These are phyloP conservation scores for Pegoplata infirma DNA, from an alignment of 2,888 invertebrate species.

Conservation along the genomic window DNA sequence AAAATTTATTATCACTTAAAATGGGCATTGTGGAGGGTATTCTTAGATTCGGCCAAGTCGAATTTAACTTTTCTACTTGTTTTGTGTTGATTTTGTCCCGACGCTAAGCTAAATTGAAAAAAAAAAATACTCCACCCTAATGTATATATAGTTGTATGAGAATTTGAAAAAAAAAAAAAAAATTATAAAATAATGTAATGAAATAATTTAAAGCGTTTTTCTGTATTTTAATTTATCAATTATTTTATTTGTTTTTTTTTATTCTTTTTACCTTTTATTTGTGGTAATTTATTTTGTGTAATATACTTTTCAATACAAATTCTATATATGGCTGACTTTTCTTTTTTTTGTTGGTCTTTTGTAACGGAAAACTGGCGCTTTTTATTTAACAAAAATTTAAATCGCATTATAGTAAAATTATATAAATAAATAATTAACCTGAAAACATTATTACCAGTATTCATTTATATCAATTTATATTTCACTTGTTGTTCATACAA, in stretches of 20 bases:
- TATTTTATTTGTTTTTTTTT: conserved; percentile 36
- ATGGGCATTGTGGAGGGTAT: too few relatives aligned
- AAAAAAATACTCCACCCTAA: too few relatives aligned
- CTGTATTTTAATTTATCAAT: conserved; percentile 51
- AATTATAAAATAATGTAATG: conserved; percentile 11
- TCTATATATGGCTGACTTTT: conserved; percentile 40
- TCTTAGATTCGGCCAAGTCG: too few relatives aligned
- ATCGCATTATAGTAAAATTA: conserved; percentile 35
- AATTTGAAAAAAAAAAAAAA: conserved; percentile 11
- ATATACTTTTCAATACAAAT: conserved; percentile 12
- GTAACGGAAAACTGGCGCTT: conserved; percentile 59
- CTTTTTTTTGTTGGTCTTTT: conserved; percentile 29
- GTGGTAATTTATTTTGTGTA: too few relatives aligned
- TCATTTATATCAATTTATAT: not conserved
- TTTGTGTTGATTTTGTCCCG: too few relatives aligned
- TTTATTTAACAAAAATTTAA: conserved; percentile 46
- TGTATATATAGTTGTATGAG: conserved; percentile 7
- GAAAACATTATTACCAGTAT: conserved; percentile 25
- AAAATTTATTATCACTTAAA: too few relatives aligned
- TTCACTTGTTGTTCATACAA: not conserved
- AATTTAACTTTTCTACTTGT: too few relatives aligned
- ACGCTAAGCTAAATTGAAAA: too few relatives aligned
- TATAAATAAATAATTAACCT: conserved; percentile 40
- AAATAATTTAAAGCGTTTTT: conserved; percentile 42
- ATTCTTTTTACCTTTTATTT: not conserved